Base-by-base conservation (phyloP, 2,113 vertebrate species). In the Uropsilus gracilis region DNA sequence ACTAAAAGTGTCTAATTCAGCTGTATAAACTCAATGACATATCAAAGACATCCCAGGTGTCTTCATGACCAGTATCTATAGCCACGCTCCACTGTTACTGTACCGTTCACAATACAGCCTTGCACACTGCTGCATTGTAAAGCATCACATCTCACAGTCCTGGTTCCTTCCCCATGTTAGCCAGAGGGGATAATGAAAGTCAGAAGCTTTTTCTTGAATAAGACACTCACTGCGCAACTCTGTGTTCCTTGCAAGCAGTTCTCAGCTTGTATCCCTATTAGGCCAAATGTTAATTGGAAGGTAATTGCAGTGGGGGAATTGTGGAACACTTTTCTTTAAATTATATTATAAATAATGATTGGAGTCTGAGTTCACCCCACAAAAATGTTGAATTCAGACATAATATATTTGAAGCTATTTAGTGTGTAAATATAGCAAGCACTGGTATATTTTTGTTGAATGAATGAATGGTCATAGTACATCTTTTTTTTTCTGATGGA, bases 261-360 rank as follows among this genome's bases (percentile, higher is more conserved):
- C 16, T 92, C 13, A 69, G 50, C 32, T 93, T 63, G 24, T 28
- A n/a, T 59, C 57, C 37, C 32, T 34, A 55, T 8, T n/a, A 83
- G 55, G 37, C 48, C 64, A 83, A 59, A 90, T 42, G 53, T 39
- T 87, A 81, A 86, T 13, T 84, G 17, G 48, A 71, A 91, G 77
- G 6, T 50, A 39, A 0, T 5, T n/a, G 39, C 28, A 55, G 32
- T 50, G 6, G 16, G 84, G 84, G 24, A 39, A 13, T 72, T 78
- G 10, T 86, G 68, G 53, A 81, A 90, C 13, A 66, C 17, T 73
- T 95, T 92, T 77, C 30, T 87, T 90, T 86, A 69, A 78, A 66
- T 11, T 22, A 30, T 39, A 10, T 91, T 91, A 39, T 61, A 69
- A 89, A 73, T 76, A 76, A 82, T 63, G 42, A 5, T 77, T 63